Base-by-base conservation (phyloP, 2,888 invertebrate genomes). In the Volucella inflata region DNA sequence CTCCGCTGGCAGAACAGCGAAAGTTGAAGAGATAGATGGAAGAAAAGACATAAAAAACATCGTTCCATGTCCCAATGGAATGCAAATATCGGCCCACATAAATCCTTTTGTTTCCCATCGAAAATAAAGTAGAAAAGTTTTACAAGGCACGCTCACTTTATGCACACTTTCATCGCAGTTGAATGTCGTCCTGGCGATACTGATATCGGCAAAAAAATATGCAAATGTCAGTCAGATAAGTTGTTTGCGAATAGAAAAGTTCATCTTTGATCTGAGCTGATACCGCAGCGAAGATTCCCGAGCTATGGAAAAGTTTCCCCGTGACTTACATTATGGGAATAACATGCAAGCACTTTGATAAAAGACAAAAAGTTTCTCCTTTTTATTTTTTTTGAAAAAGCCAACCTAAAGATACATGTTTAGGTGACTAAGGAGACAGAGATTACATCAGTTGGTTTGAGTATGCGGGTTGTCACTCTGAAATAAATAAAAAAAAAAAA, bases 71-170 rank as follows among this genome's bases (percentile, higher is more conserved):
- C 83, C 62, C 83, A 83, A 78, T 83, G 72, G 77, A 83, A 83
- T 83, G 83, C 78, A 83, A 83, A 83, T 78, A 78, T 70, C 78
- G 74, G 50, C 74, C 62, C 68, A 78, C 30, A 78, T 83, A 83
- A 78, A 74, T 83, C 74, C 78, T 78, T 83, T 74, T 74, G 78
- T 74, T 78, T 55, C 57, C n/a, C 51, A 57, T 21, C 51, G 50
- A 46, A 14, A 38, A 70, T 70, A 74, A 83, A 83, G 68, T 68
- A 57, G 70, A 57, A 74, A 78, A 83, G 21, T 68, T 83, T 78
- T 59, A 11, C 42, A 44, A 71, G 57, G 65, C 50, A 17, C 71
- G 46, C 30, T 77, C 70, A 60, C 46, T 82, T 76, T 64, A 59
- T 57, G 55, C 40, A 48, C 65, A 79, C 51, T 80, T 67, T 21